phyloP scores from a whole-genome alignment of 2,797 vertebrate genomes.

The Sebastes oblongus region DNA sequence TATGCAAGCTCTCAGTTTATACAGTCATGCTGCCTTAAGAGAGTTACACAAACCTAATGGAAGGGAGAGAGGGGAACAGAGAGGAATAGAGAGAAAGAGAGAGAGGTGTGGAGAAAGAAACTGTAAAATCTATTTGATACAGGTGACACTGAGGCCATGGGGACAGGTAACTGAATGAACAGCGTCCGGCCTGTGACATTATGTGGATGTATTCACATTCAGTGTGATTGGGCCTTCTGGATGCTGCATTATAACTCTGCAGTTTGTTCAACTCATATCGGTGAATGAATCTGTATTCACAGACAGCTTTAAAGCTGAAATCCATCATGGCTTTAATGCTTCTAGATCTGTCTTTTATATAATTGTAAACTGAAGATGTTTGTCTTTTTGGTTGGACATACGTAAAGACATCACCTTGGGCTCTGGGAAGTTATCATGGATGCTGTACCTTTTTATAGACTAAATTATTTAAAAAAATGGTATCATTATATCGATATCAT shows the following conservation, averaged over 20 bases:
- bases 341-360: background rate
- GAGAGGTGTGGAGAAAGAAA: background rate
- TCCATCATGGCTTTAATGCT: background rate
- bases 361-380: too few species aligned
- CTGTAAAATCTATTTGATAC: background rate
- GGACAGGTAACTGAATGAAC: background rate
- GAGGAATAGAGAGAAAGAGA: background rate
- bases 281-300: background rate
- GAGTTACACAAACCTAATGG: background rate
- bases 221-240: background rate
- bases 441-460: background rate
- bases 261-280: background rate
- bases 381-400: too few species aligned
- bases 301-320: background rate
- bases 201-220: background rate
- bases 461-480: background rate
- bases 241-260: background rate
- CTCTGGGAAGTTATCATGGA: too few species aligned
- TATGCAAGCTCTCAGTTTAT: background rate
- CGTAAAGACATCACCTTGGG: rapidly evolving
- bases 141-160: background rate
- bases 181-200: background rate
- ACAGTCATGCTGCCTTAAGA: background rate
- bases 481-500: background rate
- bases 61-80: too few species aligned